A percentile compares a stretch with the other conserved stretches of the same genome.
Conservation (phyloP, 2,797 vertebrate species). For the Alca torda region DNA sequence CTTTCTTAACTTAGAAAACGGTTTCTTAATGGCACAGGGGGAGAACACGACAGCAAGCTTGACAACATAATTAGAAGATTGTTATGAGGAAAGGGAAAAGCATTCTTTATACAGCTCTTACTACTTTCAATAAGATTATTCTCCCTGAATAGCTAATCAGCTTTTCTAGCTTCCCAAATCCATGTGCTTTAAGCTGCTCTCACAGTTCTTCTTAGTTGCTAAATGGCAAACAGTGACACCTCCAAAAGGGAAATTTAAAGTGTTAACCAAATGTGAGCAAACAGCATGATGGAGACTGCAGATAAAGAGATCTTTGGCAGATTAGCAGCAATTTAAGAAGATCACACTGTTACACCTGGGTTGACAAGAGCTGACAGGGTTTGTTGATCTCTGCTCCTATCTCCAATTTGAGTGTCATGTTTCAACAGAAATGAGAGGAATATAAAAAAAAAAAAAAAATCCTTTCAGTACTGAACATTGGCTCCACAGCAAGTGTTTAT, state of each 20-base stretch:
- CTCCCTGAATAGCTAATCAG: constrained; percentile 83
- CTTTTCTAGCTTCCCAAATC: constrained; percentile 77
- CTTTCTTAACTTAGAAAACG: constrained; percentile 78
- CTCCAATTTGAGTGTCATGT: constrained; percentile 79
- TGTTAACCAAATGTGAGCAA: constrained; percentile 81
- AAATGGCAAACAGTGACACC: constrained; percentile 79
- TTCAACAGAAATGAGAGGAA: constrained; percentile 72
- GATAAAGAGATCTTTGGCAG: constrained; percentile 76
- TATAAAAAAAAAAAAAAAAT: constrained; percentile 24
- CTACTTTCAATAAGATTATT: constrained; percentile 81
- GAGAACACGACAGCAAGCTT: constrained; percentile 77
- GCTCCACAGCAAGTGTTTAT: constrained; percentile 54
- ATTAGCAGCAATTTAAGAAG: constrained; percentile 80
- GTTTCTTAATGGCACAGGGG: constrained; percentile 78
- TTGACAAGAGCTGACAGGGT: constrained; percentile 82
- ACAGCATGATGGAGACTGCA: constrained; percentile 74
- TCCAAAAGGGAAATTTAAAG: constrained; percentile 80
- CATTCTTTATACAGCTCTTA: constrained; percentile 77
- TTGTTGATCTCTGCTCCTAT: constrained; percentile 79
- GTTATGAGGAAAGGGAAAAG: constrained; percentile 78
- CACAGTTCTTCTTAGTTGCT: constrained; percentile 71
- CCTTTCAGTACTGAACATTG: constrained; percentile 34
- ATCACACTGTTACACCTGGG: constrained; percentile 80
- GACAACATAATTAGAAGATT: constrained; percentile 86
- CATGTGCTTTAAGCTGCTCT: constrained; percentile 71